phyloP scores from a whole-genome alignment of 2,797 vertebrate genomes.

The Pygocentrus nattereri region DNA sequence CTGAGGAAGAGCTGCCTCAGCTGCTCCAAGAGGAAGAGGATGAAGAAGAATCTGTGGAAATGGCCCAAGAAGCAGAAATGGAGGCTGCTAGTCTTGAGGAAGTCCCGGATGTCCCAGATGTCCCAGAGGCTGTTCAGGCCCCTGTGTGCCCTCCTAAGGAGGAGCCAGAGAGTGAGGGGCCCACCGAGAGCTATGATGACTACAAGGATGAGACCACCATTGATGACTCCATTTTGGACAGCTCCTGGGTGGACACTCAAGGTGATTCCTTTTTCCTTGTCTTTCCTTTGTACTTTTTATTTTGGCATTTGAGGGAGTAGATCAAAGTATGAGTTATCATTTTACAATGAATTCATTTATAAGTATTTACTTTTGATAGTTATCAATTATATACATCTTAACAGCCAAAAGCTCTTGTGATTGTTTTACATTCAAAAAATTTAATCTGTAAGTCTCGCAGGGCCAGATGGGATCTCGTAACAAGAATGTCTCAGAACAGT shows the following conservation, averaged over 20 bases:
- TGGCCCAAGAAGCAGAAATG: slow-evolving; percentile 80
- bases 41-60: slow-evolving; percentile 82
- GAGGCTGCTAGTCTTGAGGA: slow-evolving; percentile 79
- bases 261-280: slow-evolving; percentile 74
- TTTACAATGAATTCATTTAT: too few species aligned
- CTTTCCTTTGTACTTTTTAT: neutral
- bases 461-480: too few species aligned
- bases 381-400: neutral
- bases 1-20: slow-evolving; percentile 76
- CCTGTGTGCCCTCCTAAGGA: slow-evolving; percentile 83
- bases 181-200: slow-evolving; percentile 90
- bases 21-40: slow-evolving; percentile 74
- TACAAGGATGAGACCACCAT: slow-evolving; percentile 97
- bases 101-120: slow-evolving; percentile 67
- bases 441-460: too few species aligned
- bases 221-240: slow-evolving; percentile 98
- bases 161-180: slow-evolving; percentile 84
- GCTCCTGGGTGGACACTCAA: slow-evolving; percentile 98
- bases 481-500: too few species aligned
- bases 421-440: neutral
- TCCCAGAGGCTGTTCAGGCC: slow-evolving; percentile 76
- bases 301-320: neutral
- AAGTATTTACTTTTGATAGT: too few species aligned
- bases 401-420: neutral
- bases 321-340: neutral